phyloP scores from a whole-genome alignment of 1,140 invertebrate species.

The Ceratitis capitata region DNA sequence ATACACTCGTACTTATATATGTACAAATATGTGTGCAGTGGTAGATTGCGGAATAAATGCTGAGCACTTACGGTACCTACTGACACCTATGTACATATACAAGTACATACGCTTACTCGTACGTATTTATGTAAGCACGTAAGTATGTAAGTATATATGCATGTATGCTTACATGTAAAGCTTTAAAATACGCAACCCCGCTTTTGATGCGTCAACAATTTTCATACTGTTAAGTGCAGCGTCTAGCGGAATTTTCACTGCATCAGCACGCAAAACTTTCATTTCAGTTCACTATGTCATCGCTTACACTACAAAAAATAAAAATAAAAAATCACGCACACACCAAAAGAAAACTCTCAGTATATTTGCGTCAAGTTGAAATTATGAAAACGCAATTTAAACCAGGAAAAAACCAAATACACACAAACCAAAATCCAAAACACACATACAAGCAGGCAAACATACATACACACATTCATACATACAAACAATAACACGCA shows the following conservation, averaged over 20 bases:
- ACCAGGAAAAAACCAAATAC: conserved; percentile 1
- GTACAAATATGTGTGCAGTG: background rate
- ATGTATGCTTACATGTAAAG: background rate
- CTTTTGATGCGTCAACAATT: background rate
- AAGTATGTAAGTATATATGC: too few relatives aligned
- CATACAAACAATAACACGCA: background rate
- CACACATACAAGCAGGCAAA: background rate
- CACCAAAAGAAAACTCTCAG: background rate
- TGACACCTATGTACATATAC: background rate
- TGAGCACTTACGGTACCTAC: background rate
- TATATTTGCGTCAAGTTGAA: conserved; percentile 1
- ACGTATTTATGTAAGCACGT: too few relatives aligned
- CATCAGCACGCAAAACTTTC: conserved; percentile 20
- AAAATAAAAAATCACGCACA: background rate
- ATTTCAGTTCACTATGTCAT: conserved; percentile 25
- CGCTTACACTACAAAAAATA: background rate
- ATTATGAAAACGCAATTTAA: conserved; percentile 35
- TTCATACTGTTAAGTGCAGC: background rate
- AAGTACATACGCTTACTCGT: too few relatives aligned
- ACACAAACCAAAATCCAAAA: background rate
- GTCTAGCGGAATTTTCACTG: background rate
- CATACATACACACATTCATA: background rate
- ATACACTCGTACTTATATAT: too few relatives aligned
- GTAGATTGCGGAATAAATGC: background rate
- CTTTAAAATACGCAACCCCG: background rate